A percentile compares a stretch with the other conserved stretches of the same genome.
Evolutionary conservation across 2,113 vertebrate species (phyloP).

Genomic region (Murina feae): DNA sequence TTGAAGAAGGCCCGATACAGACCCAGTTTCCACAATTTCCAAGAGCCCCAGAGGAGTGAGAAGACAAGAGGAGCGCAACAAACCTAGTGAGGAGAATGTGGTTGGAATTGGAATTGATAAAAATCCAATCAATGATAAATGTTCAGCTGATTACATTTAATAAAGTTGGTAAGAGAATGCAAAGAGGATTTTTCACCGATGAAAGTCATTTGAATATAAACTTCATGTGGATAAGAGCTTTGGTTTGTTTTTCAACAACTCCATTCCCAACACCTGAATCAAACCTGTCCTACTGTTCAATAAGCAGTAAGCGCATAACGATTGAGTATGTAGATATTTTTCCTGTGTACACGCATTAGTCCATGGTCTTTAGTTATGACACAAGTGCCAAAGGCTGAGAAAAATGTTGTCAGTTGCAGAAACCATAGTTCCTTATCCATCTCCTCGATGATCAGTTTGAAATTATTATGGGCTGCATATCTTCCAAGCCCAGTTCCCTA

Average conservation of each 20-base stretch:
- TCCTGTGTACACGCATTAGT: background rate
- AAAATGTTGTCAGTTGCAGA: background rate
- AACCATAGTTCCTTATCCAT: background rate
- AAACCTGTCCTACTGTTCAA: background rate
- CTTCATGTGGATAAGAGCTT: background rate
- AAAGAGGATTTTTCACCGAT: background rate
- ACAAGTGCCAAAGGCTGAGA: background rate
- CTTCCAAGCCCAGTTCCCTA: background rate
- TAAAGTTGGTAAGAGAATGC: background rate
- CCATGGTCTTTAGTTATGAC: background rate
- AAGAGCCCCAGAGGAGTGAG: background rate
- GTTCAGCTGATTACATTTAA: background rate
- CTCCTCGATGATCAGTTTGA: background rate
- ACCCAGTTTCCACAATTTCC: background rate
- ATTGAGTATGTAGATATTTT: background rate
- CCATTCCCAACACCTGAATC: background rate
- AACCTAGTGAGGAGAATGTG: background rate
- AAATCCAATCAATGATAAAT: background rate
- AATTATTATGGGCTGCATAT: background rate
- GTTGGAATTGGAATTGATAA: background rate
- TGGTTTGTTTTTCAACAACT: background rate
- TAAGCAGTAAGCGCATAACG: background rate
- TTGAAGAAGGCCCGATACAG: background rate
- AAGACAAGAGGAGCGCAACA: background rate
- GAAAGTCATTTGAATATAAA: background rate